Evolutionary conservation across 23 tunicate genomes (phyloP).

Genomic region (Trididemnum miniatum): DNA sequence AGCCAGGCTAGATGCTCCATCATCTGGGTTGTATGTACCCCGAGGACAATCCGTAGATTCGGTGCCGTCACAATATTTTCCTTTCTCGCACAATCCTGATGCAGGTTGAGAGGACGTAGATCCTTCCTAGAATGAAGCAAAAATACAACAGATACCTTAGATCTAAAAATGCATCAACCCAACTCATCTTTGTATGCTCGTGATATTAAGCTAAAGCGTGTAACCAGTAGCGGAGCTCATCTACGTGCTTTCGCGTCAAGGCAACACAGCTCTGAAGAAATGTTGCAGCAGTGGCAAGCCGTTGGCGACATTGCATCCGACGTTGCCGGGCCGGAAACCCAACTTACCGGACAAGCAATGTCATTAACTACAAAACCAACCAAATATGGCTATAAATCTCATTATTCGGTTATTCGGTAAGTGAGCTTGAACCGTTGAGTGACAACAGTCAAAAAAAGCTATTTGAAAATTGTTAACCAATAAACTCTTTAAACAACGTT

Average conservation of each 20-base stretch:
- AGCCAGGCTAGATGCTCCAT: conserved; percentile 39
- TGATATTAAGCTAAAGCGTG: background rate
- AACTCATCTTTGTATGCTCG: too few relatives aligned
- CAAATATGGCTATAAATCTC: too few relatives aligned
- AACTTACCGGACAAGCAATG: background rate
- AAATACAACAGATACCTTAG: too few relatives aligned
- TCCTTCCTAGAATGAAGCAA: conserved; percentile 40
- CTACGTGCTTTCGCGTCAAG: background rate
- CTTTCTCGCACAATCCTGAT: conserved; percentile 51
- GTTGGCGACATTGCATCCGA: background rate
- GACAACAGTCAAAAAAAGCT: too few relatives aligned
- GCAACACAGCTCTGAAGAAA: background rate
- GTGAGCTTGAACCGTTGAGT: too few relatives aligned
- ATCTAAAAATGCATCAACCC: too few relatives aligned
- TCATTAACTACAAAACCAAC: background rate
- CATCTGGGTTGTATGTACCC: conserved; percentile 83
- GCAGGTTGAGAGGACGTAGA: conserved; percentile 61
- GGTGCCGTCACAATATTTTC: conserved; percentile 84
- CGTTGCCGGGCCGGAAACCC: background rate
- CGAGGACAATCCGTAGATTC: conserved; percentile 56
- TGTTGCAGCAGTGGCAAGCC: background rate
- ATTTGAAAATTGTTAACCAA: too few relatives aligned
- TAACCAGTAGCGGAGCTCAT: background rate
- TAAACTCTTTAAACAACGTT: too few relatives aligned
- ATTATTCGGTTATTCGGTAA: too few relatives aligned